These are phyloP conservation scores for Cataglyphis rosenhaueri DNA, from an alignment of 2,888 invertebrate species.

Conservation along the genomic window DNA sequence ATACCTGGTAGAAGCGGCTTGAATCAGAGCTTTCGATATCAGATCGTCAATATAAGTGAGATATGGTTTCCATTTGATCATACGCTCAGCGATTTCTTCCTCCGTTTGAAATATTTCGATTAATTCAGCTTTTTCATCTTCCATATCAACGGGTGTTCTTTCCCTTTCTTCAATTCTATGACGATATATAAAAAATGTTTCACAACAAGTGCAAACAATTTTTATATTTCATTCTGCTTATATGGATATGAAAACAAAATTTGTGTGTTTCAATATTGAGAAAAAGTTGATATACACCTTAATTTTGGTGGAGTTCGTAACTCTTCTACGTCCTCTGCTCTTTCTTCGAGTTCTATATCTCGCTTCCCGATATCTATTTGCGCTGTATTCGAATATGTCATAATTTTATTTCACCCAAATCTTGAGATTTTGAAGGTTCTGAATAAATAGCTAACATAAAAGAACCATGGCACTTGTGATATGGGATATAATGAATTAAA, in stretches of 20 bases:
- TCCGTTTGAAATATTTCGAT: conserved; percentile 36
- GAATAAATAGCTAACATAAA: not conserved
- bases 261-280: not conserved
- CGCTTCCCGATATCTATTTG: not conserved
- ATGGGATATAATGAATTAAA: not conserved
- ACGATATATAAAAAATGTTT: not conserved
- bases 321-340: not conserved
- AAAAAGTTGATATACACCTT: not conserved
- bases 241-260: not conserved
- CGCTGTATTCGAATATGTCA: conserved; percentile 1
- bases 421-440: not conserved
- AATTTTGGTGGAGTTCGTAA: not conserved
- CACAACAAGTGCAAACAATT: not conserved
- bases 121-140: conserved; percentile 30
- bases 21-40: conserved; percentile 87
- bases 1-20: conserved; percentile 86
- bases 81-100: conserved; percentile 9
- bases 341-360: not conserved
- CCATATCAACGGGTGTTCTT: not conserved
- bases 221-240: not conserved
- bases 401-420: not conserved
- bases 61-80: conserved; percentile 88
- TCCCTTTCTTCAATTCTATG: conserved; percentile 21
- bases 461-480: not conserved
- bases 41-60: conserved; percentile 89